Base-by-base conservation (phyloP, 2,797 vertebrate genomes). In the Podarcis lilfordi region DNA sequence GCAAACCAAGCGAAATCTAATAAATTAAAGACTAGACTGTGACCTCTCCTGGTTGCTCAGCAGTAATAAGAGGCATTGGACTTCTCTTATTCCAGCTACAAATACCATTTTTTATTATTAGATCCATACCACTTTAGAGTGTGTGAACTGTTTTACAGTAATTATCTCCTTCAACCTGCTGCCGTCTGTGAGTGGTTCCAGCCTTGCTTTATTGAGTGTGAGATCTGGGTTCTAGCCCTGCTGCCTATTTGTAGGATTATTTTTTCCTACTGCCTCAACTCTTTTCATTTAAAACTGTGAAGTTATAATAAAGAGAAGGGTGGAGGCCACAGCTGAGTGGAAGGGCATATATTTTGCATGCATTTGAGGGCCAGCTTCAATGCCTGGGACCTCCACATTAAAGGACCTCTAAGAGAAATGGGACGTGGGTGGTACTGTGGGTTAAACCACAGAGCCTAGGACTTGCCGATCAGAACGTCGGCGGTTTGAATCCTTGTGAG, bases 51-150 rank as follows among this genome's bases (percentile, higher is more conserved):
- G 37, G 27, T 64, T 77, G 3, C 59, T 89, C 0, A 0, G 72
- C 11, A 89, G 9, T 25, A 80, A 8, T 82, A 78, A 88, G 83
- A 90, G 71, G 8, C 5, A 3, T 77, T 83, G 78, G 40, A 69
- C 71, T n/a, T 25, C 37, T 64, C 66, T 21, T 7, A 87, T 86
- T 86, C 80, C 64, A 35, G 35, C 29, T 35, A 59, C 15, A 68
- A 59, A 72, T 7, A 40, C 35, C 45, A 80, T 66, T 76, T 69
- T 69, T 79, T 64, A 35, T 69, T 69, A 80, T 80, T 23, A 78
- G 43, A 77, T 69, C 40, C 43, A 79, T 19, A 50, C 32, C 43
- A 86, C 13, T 71, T 71, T 8, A 43, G 61, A 71, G 19, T 50
- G 76, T 23, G 21, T 32, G 43, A 71, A 86, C 17, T 84, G 4